phyloP scores from a whole-genome alignment of 2,888 invertebrate genomes.

The Orgyia antiqua region DNA sequence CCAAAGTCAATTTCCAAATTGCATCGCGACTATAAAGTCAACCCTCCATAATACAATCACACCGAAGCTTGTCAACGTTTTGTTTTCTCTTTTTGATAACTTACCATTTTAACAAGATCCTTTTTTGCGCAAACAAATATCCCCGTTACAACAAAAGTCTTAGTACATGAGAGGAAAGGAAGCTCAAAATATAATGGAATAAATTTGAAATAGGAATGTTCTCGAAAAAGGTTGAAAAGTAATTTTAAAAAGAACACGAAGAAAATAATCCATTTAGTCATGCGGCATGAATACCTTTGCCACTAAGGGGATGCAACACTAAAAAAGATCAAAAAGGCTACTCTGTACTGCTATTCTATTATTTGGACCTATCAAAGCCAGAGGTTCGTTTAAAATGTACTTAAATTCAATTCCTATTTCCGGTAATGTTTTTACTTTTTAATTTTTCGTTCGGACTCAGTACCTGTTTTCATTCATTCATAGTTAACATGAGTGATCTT shows the following conservation, averaged over 20 bases:
- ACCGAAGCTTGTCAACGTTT: conserved; percentile 75
- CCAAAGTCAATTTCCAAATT: conserved; percentile 75
- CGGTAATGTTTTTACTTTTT: conserved; percentile 63
- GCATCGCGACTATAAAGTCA: conserved; percentile 70
- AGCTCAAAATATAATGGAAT: conserved; percentile 41
- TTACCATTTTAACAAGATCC: conserved; percentile 43
- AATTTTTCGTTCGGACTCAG: conserved; percentile 60
- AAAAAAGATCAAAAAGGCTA: conserved; percentile 67
- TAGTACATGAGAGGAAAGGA: conserved; percentile 15
- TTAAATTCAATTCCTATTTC: conserved; percentile 75
- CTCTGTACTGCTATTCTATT: conserved; percentile 65
- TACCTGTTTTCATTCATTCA: conserved; percentile 69
- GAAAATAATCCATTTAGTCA: conserved; percentile 78
- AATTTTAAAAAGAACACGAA: too few relatives aligned
- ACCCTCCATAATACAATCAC: conserved; percentile 76
- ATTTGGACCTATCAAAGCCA: conserved; percentile 67
- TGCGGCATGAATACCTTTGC: conserved; percentile 64
- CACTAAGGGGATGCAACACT: conserved; percentile 65
- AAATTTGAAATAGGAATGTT: conserved; percentile 46
- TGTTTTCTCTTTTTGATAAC: conserved; percentile 61
- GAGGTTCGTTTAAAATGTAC: conserved; percentile 72
- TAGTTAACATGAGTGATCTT: conserved; percentile 75
- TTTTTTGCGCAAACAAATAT: conserved; percentile 15
- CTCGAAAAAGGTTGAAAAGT: conserved; percentile 64
- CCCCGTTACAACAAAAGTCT: conserved; percentile 1